Conservation (phyloP, 2,113 vertebrate species). For the Nannospalax galili region DNA sequence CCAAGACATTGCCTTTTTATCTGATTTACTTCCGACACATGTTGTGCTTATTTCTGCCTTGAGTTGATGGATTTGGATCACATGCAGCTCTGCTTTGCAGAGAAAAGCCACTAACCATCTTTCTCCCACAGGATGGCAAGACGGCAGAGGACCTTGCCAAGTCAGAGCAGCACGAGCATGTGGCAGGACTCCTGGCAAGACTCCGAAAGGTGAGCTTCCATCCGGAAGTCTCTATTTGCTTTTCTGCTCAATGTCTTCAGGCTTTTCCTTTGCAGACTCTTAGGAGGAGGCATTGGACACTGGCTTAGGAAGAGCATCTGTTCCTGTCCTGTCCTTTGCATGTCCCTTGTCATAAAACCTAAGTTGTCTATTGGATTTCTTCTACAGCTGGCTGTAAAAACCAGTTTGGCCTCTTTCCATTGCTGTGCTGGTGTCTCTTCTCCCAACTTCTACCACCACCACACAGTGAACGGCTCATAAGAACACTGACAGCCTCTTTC, state of each 20-base stretch:
- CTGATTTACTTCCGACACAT: constrained; percentile 2
- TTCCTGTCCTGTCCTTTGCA: neutral
- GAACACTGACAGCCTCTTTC: constrained; percentile 8
- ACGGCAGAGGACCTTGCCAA: constrained; percentile 95
- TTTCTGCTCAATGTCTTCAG: neutral
- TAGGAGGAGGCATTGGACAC: neutral
- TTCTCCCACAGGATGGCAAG: constrained; percentile 92
- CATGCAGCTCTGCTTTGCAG: neutral
- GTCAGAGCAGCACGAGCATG: constrained; percentile 91
- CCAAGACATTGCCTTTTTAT: neutral
- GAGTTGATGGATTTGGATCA: neutral
- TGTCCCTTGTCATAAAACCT: neutral
- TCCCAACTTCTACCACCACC: too few species aligned
- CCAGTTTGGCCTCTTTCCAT: too few species aligned
- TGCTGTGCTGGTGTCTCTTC: neutral
- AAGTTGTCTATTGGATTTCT: fast-evolving
- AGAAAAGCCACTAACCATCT: constrained; percentile 60
- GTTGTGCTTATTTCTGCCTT: neutral
- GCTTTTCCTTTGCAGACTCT: neutral
- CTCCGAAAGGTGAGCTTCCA: constrained; percentile 92
- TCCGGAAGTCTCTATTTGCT: neutral
- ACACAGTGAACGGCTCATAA: neutral
- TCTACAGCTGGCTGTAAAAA: neutral
- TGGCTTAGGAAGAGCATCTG: neutral
- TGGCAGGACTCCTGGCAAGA: constrained; percentile 91